Evolutionary conservation across 2,888 invertebrate species (phyloP), one percentile per base, ranked within the genome.

Genomic region (Drosophila recens): DNA sequence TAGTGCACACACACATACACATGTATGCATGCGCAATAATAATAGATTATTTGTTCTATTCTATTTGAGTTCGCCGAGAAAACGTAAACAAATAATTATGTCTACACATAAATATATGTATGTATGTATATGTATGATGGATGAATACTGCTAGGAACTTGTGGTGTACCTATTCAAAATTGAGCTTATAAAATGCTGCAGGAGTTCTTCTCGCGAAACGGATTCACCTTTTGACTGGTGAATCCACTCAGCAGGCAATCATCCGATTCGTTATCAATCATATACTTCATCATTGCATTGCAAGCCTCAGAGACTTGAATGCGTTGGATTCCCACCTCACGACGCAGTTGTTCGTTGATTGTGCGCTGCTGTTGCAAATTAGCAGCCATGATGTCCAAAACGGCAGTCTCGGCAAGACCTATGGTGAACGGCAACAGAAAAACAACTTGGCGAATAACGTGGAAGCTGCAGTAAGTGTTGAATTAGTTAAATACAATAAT

Each of bases 241-340:
- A 98, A 98, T 8, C 98, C 98, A 78, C 97, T 97, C 76, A 98
- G 94, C 52, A 98, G 95, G 90, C 97, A 98, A 93, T 98, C 98
- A 90, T 98, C 98, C 86, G 97, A 96, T 90, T 97, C 97, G 90
- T 98, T 98, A 88, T 98, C 98, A 46, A 95, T 95, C 78, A 98
- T 97, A 91, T 95, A 98, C 91, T 97, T 97, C 91, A 98, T 96
- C 85, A 98, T 97, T 88, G 98, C 97, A 78, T 96, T 96, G 66
- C 98, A 97, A n/a, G 98, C 98, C 86, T 96, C 98, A 96, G 79
- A 97, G 27, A 90, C 91, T 45, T 88, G 90, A 33, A 98, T 95
- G 65, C 98, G 95, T 90, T 96, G 97, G 66, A 98, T 95, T 46
- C 96, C 96, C 57, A 97, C 98, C 93, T 98, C 98, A 58, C 98